phyloP scores from a whole-genome alignment of 2,113 vertebrate genomes.

The Vidua chalybeata region DNA sequence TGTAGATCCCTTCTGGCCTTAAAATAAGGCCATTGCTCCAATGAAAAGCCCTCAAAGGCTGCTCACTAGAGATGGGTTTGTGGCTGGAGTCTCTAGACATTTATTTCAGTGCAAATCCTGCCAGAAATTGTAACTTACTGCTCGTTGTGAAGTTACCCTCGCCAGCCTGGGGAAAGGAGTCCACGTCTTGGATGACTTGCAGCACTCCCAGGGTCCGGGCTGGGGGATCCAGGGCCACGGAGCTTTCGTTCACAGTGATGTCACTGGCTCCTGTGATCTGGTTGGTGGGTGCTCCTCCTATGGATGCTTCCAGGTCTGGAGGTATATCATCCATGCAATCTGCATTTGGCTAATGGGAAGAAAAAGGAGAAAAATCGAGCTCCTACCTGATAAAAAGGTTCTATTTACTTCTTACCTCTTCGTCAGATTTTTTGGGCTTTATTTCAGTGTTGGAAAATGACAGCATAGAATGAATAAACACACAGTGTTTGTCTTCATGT shows the following conservation, averaged over 20 bases:
- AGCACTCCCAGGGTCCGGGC: constrained; percentile 78
- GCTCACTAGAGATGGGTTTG: background rate
- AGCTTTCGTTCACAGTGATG: constrained; percentile 89
- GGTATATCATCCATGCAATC: constrained; percentile 90
- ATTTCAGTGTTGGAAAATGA: background rate
- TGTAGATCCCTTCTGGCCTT: background rate
- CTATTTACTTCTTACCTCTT: background rate
- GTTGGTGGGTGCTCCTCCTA: constrained; percentile 84
- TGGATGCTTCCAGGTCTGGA: constrained; percentile 87
- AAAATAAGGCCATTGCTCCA: background rate
- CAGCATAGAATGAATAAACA: background rate
- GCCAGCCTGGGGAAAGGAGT: constrained; percentile 72
- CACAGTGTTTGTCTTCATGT: background rate
- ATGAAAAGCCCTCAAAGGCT: background rate
- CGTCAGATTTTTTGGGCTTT: background rate
- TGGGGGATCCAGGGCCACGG: constrained; percentile 83
- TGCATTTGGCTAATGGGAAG: constrained; percentile 80
- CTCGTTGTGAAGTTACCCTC: constrained; percentile 81
- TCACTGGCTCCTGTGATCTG: constrained; percentile 90
- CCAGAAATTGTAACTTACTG: constrained; percentile 79
- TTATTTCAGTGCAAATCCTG: background rate
- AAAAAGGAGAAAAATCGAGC: background rate
- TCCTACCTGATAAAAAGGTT: background rate
- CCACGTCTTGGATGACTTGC: constrained; percentile 80
- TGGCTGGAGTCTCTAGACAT: background rate